Conservation (phyloP, 2,888 invertebrate species). For the Hirtodrosophila trivittata region DNA sequence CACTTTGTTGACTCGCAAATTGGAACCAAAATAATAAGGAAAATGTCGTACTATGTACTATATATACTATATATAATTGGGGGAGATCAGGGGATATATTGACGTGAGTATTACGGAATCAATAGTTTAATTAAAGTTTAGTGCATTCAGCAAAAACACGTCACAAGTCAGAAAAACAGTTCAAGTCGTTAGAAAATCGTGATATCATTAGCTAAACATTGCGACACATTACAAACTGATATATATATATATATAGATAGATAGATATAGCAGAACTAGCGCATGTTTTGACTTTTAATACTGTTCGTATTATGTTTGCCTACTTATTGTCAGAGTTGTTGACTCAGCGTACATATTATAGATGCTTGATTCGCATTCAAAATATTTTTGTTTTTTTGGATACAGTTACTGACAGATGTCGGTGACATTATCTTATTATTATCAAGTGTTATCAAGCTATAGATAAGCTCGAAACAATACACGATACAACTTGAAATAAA, state of each 20-base stretch:
- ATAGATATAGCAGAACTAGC: constrained; percentile 2
- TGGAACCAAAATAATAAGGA: constrained; percentile 34
- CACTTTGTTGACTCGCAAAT: constrained; percentile 34
- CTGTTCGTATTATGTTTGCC: not conserved
- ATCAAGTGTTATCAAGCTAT: not conserved
- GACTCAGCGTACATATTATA: constrained; percentile 4
- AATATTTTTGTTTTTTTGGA: not conserved
- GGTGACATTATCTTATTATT: too few species aligned
- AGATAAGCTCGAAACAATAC: too few species aligned
- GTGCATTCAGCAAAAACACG: constrained; percentile 28
- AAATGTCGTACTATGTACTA: constrained; percentile 58
- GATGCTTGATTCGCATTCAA: not conserved
- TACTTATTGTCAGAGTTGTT: not conserved
- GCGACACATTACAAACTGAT: constrained; percentile 15
- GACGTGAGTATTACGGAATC: constrained; percentile 41
- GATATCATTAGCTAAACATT: constrained; percentile 45
- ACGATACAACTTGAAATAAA: too few species aligned
- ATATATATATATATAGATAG: not conserved
- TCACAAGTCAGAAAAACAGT: constrained; percentile 24
- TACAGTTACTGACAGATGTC: too few species aligned
- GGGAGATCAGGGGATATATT: constrained; percentile 6
- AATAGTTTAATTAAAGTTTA: constrained; percentile 33
- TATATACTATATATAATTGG: constrained; percentile 28
- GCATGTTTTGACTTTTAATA: constrained; percentile 30
- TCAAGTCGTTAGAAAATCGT: constrained; percentile 26